A percentile compares a stretch with the other conserved stretches of the same genome.
phyloP scores from a whole-genome alignment of 2,113 vertebrate species.

The Clarias macrocephalus region DNA sequence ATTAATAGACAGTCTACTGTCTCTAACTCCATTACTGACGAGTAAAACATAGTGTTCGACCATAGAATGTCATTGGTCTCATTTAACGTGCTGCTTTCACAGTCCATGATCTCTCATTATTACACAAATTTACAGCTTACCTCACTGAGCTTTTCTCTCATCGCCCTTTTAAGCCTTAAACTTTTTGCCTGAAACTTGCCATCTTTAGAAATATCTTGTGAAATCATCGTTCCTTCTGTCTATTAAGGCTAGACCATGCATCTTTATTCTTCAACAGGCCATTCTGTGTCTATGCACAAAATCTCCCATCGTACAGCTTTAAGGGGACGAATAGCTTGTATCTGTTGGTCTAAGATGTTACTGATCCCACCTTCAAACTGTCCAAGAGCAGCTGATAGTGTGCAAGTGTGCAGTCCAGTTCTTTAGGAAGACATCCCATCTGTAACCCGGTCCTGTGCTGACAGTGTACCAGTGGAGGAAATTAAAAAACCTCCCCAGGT shows the following conservation, averaged over 20 bases:
- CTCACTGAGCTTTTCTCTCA: not conserved
- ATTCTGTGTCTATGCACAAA: not conserved
- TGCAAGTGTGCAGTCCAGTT: not conserved
- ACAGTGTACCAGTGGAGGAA: not conserved
- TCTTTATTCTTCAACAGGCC: not conserved
- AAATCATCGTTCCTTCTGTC: too few species aligned
- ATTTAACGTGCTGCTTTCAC: slow-evolving; percentile 9
- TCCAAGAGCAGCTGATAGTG: not conserved
- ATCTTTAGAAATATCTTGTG: not conserved
- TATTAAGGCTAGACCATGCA: not conserved
- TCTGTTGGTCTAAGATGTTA: not conserved
- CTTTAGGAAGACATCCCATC: not conserved
- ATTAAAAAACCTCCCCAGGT: not conserved
- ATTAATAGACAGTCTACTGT: not conserved
- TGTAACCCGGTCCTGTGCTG: not conserved
- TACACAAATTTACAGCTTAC: not conserved
- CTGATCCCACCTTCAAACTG: not conserved
- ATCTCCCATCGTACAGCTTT: not conserved
- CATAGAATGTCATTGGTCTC: not conserved
- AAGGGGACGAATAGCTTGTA: not conserved
- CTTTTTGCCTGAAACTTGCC: not conserved
- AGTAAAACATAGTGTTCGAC: not conserved
- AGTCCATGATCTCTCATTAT: not conserved
- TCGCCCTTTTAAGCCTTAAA: not conserved
- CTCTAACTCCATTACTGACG: not conserved